These are phyloP conservation scores for Crenuchus spilurus DNA, from an alignment of 2,797 vertebrate genomes.

Conservation along the genomic window DNA sequence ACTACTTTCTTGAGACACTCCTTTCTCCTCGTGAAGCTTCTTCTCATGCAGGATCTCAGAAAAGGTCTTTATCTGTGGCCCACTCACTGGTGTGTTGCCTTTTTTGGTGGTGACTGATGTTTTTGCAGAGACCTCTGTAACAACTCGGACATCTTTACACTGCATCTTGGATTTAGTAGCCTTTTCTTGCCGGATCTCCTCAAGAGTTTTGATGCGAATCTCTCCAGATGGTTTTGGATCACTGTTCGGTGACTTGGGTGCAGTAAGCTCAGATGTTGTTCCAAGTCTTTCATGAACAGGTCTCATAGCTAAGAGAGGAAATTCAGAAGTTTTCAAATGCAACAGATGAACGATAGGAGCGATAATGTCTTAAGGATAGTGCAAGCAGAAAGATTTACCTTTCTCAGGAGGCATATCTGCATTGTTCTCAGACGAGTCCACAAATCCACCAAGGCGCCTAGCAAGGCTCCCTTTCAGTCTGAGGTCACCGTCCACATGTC, in stretches of 20 bases:
- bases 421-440: conserved; percentile 67
- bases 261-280: conserved; percentile 62
- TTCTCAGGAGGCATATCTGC: conserved; percentile 67
- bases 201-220: conserved; percentile 89
- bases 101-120: conserved; percentile 52
- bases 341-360: neutral
- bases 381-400: conserved; percentile 69
- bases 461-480: conserved; percentile 81
- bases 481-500: conserved; percentile 56
- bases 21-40: conserved; percentile 68
- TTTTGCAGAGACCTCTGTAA: conserved; percentile 33
- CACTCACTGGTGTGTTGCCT: conserved; percentile 52
- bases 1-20: conserved; percentile 3
- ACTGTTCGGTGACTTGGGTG: conserved; percentile 1
- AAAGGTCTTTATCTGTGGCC: conserved; percentile 72
- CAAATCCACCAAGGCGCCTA: conserved; percentile 84
- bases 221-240: conserved; percentile 69
- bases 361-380: neutral
- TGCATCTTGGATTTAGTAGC: conserved; percentile 70
- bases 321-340: neutral
- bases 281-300: conserved; percentile 85
- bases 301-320: conserved; percentile 69
- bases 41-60: conserved; percentile 81
- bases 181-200: conserved; percentile 91
- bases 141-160: conserved; percentile 54